These are phyloP conservation scores for Tursiops truncatus DNA, from an alignment of 2,113 vertebrate genomes.

Conservation along the genomic window DNA sequence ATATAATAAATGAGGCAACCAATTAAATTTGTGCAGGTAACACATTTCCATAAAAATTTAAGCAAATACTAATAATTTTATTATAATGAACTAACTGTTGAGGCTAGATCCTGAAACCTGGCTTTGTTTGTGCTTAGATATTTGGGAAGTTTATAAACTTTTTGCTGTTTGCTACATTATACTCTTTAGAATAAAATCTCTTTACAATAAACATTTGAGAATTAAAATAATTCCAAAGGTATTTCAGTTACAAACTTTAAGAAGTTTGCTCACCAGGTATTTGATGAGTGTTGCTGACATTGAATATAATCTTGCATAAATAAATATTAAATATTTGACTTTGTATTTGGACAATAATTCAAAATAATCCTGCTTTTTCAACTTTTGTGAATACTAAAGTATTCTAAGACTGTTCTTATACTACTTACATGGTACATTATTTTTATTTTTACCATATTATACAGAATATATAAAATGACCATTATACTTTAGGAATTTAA, in stretches of 20 bases:
- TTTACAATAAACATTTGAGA: neutral
- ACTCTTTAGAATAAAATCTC: neutral
- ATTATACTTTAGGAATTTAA: neutral
- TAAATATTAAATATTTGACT: neutral
- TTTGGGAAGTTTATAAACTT: neutral
- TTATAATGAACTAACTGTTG: neutral
- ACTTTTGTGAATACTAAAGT: neutral
- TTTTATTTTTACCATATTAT: neutral
- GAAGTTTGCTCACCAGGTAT: neutral
- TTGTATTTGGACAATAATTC: neutral
- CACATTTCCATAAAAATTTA: neutral
- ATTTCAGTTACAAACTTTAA: neutral
- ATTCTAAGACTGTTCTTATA: neutral
- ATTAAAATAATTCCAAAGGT: neutral
- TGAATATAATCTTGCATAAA: neutral
- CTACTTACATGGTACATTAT: neutral
- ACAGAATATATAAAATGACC: neutral
- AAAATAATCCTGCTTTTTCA: neutral
- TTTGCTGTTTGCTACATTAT: neutral
- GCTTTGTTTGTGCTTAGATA: neutral
- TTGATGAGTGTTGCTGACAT: neutral
- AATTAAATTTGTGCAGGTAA: neutral
- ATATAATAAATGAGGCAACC: neutral
- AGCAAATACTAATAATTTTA: neutral
- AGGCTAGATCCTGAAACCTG: neutral